phyloP scores from a whole-genome alignment of 2,797 vertebrate genomes.

The Erithacus rubecula region DNA sequence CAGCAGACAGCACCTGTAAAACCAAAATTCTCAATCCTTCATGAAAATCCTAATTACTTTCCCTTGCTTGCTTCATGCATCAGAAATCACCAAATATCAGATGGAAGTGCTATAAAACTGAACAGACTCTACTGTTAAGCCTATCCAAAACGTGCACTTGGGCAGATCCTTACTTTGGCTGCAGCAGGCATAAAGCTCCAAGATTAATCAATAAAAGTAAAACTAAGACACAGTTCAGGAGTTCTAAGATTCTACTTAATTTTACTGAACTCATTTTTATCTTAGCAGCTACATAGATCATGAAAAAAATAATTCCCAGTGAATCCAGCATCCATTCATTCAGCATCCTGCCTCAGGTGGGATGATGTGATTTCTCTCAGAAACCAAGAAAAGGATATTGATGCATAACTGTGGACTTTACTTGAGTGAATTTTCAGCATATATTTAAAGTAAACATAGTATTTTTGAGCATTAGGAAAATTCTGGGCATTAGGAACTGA shows the following conservation, averaged over 20 bases:
- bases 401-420: neutral
- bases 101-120: neutral
- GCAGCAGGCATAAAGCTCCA: neutral
- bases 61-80: neutral
- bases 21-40: neutral
- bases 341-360: neutral
- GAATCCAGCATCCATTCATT: neutral
- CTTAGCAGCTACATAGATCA: neutral
- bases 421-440: neutral
- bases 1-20: neutral
- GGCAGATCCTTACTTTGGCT: neutral
- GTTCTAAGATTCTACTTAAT: neutral
- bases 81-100: neutral
- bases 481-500: neutral
- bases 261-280: neutral
- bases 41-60: neutral
- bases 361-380: neutral
- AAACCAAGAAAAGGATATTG: neutral
- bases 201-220: neutral
- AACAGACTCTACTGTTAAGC: neutral
- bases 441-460: neutral
- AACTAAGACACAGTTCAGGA: neutral
- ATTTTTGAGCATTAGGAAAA: neutral
- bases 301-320: neutral
- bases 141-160: neutral